Base-by-base conservation (phyloP, 2,797 vertebrate species). In the Podarcis lilfordi region DNA sequence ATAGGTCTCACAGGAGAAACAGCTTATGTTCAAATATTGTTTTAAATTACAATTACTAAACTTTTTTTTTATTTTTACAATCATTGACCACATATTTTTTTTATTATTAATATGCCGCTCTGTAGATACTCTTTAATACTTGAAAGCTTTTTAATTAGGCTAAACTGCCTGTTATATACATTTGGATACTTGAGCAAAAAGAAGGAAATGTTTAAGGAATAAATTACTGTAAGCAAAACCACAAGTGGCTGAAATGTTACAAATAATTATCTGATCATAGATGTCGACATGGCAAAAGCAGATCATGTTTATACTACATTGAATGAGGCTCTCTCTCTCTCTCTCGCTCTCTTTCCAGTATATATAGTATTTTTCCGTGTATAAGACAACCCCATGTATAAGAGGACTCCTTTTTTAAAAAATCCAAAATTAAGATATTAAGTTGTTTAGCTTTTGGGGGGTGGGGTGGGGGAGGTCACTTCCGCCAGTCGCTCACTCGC, bases 141-240 rank as follows among this genome's bases (percentile, higher is more conserved):
- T 32, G 81, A 88, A 32, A 77, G 0, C 0, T 82, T 32, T 91
- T 91, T 77, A 85, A 1, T 86, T 88, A 40, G 3, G 43, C 59
- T 59, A 27, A 5, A 71, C 59, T 86, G 3, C 75, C 87, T 85
- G 50, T 17, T 15, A 84, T 8, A 13, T 87, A 76, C 87, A 84
- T 88, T 85, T 61, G 45, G 0, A 32, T 66, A 40, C 29, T 66
- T 15, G 2, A 55, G 86, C 59, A 89, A 94, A 87, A 79, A 82
- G 2, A 1, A 0, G 71, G 23, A 85, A 91, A 86, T 81, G 72
- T 83, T 11, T 68, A 25, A 43, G 29, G 87, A 85, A 83, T 32
- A 88, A 91, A 91, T 87, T 87, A 88, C 76, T 87, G 11, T 91
- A 88, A 85, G 76, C 75, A 83, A 85, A 59, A 79, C 78, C n/a